phyloP scores from a whole-genome alignment of 2,797 vertebrate genomes.

The Diplodus puntazzo region DNA sequence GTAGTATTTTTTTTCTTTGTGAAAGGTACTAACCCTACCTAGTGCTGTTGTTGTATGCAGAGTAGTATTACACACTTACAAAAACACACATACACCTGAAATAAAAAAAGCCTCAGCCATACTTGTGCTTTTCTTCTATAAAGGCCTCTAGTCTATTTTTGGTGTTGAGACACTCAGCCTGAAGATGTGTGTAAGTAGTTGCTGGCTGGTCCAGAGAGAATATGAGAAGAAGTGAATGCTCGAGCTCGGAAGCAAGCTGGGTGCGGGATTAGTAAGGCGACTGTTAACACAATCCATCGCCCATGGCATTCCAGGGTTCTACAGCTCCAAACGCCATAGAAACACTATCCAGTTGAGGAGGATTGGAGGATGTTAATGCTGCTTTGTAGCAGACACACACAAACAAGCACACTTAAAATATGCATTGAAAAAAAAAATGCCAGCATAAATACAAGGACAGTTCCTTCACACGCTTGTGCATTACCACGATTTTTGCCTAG shows the following conservation, averaged over 20 bases:
- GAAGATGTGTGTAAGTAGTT: constrained; percentile 66
- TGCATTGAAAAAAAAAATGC: constrained; percentile 36
- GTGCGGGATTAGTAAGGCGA: constrained; percentile 75
- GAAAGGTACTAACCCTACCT: too few species aligned
- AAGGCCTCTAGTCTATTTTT: constrained; percentile 57
- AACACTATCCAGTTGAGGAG: constrained; percentile 52
- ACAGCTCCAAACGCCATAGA: constrained; percentile 58
- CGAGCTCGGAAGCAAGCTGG: constrained; percentile 48
- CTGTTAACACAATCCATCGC: constrained; percentile 76
- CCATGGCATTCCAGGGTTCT: constrained; percentile 67
- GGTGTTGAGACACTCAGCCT: constrained; percentile 63
- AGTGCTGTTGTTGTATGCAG: background rate
- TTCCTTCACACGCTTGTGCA: constrained; percentile 11
- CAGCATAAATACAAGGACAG: constrained; percentile 22
- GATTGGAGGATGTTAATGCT: constrained; percentile 64
- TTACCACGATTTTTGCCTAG: constrained; percentile 15
- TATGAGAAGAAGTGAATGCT: constrained; percentile 60
- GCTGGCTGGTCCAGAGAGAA: constrained; percentile 60
- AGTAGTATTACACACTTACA: background rate
- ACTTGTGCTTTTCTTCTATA: constrained; percentile 53
- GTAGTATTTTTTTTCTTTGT: too few species aligned
- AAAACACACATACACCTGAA: constrained; percentile 12
- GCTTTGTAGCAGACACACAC: constrained; percentile 58
- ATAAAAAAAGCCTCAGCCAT: constrained; percentile 22
- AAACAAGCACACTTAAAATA: constrained; percentile 12